Base-by-base conservation (phyloP, 2,113 vertebrate genomes). In the Calyptommatus sinebrachiatus region DNA sequence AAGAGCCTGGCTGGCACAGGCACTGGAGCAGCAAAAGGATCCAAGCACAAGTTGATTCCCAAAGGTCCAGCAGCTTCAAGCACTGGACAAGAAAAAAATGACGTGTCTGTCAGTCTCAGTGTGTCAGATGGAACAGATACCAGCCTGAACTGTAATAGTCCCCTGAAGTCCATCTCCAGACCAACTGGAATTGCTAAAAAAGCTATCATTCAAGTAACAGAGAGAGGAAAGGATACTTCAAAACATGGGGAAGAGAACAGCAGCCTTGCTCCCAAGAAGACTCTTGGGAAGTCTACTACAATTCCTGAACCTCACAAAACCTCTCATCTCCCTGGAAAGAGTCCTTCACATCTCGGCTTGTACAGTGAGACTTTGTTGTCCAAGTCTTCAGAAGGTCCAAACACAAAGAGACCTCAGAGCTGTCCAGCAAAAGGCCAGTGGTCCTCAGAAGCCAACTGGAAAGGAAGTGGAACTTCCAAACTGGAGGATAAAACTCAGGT, bases 241-340 rank as follows among this genome's bases (percentile, higher is more conserved):
- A 83, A 69, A 81, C 45, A 29, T 1, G 78, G 81, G 3, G 93
- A 92, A 65, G 78, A 77, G 2, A 80, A 0, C 0, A 82, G 82
- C 31, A 69, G 72, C 29, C 1, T 46, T 1, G 79, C 69, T 8
- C 76, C 57, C 84, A 88, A 90, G 85, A 88, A 77, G 79, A 45
- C 35, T 45, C 71, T 48, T 29, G 83, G 70, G 71, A 84, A 61
- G 14, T 3, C 0, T 50, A 14, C 22, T 80, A 76, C 62, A 72
- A 22, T 66, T 79, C 65, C 35, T 0, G 90, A 91, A 29, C 79
- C 76, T 21, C 60, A 83, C 22, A 83, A 71, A 3, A 2, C 45
- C 35, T 4, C 0, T 79, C 82, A 91, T 46, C 4, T 85, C n/a
- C 78, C 53, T 5, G 85, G 88, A 76, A 88, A 92, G 81, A 90